Evolutionary conservation across 2,113 vertebrate species (phyloP).

Genomic region (Syngnathus floridae): DNA sequence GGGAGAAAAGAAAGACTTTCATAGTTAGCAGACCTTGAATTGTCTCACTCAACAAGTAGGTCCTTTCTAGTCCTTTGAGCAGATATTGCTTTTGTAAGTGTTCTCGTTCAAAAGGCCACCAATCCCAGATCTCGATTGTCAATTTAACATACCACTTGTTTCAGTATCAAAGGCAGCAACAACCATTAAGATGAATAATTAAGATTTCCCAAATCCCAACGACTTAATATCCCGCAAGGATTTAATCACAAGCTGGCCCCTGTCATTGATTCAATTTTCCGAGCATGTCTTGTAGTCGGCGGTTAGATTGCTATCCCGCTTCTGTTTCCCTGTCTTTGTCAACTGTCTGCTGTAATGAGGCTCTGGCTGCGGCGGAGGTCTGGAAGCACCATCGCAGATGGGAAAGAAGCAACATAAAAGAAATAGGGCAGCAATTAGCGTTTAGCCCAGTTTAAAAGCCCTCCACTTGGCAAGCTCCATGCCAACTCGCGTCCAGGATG

Average conservation of each 20-base stretch:
- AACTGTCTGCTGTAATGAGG: slow-evolving; percentile 71
- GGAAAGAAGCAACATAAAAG: slow-evolving; percentile 74
- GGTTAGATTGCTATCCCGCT: slow-evolving; percentile 66
- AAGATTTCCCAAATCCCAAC: slow-evolving; percentile 61
- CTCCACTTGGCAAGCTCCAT: slow-evolving; percentile 69
- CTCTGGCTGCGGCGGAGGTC: slow-evolving; percentile 70
- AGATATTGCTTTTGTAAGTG: slow-evolving; percentile 8
- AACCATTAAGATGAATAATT: slow-evolving; percentile 65
- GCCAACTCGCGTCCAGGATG: slow-evolving; percentile 69
- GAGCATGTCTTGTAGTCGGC: slow-evolving; percentile 59
- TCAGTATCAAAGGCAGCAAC: slow-evolving; percentile 44
- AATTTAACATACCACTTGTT: slow-evolving; percentile 31
- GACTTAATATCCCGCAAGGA: slow-evolving; percentile 67
- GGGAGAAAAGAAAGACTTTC: slow-evolving; percentile 2
- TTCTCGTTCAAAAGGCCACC: slow-evolving; percentile 12
- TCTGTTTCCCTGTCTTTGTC: slow-evolving; percentile 72
- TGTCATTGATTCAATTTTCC: slow-evolving; percentile 70
- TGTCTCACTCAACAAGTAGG: slow-evolving; percentile 47
- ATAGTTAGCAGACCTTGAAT: slow-evolving; percentile 36
- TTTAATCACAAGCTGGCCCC: slow-evolving; percentile 56
- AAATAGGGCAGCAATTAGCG: slow-evolving; percentile 76
- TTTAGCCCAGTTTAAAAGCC: slow-evolving; percentile 73
- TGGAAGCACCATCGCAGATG: slow-evolving; percentile 71
- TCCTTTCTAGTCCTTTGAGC: slow-evolving; percentile 17
- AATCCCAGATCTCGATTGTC: slow-evolving; percentile 2